Conservation (phyloP, 2,113 vertebrate genomes). For the Acinonyx jubatus region DNA sequence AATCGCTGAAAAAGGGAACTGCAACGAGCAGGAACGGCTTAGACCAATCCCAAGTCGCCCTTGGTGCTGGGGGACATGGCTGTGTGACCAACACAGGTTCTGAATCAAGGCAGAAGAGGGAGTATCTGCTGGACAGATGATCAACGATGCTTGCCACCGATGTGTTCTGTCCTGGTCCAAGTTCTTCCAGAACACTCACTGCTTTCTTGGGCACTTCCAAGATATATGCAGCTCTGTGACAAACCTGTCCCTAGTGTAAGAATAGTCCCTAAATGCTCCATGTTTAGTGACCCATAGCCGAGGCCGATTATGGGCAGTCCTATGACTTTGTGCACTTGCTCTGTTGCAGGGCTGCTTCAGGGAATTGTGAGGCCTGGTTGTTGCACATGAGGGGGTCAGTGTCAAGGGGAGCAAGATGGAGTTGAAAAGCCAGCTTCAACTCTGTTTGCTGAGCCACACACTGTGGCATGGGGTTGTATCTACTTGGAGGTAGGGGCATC, state of each 20-base stretch:
- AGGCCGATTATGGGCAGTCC: not conserved
- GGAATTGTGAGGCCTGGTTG: not conserved
- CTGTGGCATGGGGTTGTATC: not conserved
- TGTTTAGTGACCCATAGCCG: not conserved
- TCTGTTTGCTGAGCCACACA: not conserved
- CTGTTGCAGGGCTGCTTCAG: not conserved
- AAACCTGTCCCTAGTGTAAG: not conserved
- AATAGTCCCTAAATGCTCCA: not conserved
- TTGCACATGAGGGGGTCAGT: not conserved
- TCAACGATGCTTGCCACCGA: not conserved
- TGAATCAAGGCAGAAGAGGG: not conserved
- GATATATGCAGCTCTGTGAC: not conserved
- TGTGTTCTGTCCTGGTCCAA: not conserved
- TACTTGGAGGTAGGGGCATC: not conserved
- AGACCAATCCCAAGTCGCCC: not conserved
- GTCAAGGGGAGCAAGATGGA: not conserved
- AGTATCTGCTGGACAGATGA: not conserved
- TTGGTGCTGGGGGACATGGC: not conserved
- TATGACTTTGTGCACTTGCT: not conserved
- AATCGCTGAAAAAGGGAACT: not conserved
- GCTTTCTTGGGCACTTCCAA: not conserved
- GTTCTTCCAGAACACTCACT: not conserved
- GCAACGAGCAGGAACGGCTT: not conserved
- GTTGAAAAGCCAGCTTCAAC: not conserved
- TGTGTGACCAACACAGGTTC: not conserved